Conservation (phyloP, 1,140 invertebrate species). For the Drosophila sucinea region DNA sequence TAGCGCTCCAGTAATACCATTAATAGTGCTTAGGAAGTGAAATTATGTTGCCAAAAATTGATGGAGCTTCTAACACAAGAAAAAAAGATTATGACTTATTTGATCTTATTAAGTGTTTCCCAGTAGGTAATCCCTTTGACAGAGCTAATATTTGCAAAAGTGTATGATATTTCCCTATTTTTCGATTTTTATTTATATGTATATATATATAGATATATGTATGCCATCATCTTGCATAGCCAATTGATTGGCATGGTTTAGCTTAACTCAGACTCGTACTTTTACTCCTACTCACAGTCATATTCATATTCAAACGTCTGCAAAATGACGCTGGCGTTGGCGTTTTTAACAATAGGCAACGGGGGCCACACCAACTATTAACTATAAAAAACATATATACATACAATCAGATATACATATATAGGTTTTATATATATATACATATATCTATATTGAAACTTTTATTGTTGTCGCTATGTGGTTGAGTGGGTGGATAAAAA, state of each 20-base stretch:
- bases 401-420: neutral
- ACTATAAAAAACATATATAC: conserved; percentile 37
- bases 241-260: conserved; percentile 42
- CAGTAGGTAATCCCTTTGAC: neutral
- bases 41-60: too few relatives aligned
- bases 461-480: conserved; percentile 46
- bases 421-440: conserved; percentile 15
- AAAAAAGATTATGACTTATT: neutral
- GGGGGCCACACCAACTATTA: conserved; percentile 40
- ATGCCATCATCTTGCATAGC: conserved; percentile 29
- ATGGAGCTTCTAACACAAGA: too few relatives aligned
- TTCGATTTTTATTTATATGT: conserved; percentile 19
- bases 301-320: conserved; percentile 29
- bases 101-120: neutral
- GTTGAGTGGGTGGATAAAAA: conserved; percentile 42
- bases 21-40: too few relatives aligned
- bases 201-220: too few relatives aligned
- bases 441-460: conserved; percentile 36
- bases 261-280: conserved; percentile 20
- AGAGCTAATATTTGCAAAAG: neutral
- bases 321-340: conserved; percentile 36
- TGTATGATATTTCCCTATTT: conserved; percentile 1
- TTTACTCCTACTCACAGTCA: too few relatives aligned
- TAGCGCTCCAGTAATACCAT: too few relatives aligned
- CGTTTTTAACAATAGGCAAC: conserved; percentile 20